Evolutionary conservation across 2,113 vertebrate species (phyloP), one percentile per base, ranked within the genome.

Genomic region (Leptobrachium leishanense): DNA sequence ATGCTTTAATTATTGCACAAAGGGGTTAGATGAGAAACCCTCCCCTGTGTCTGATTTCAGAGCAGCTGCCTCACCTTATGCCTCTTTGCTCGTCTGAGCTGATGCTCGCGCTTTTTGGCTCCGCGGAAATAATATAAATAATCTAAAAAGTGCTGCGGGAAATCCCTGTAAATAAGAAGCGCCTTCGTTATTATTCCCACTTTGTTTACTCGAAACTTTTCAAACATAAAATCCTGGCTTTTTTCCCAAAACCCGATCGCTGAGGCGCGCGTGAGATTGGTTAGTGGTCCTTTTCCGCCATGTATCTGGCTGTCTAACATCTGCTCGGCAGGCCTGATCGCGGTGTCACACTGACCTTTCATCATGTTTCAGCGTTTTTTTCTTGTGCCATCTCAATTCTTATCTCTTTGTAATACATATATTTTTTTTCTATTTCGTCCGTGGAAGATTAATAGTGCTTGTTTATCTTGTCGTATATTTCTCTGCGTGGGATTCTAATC

Each of bases 31-130:
- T 59, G 13, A 59, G 3, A 59, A 59, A 4, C 1, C 46, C 46
- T 8, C 46, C 46, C 46, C 46, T 8, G 46, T 4, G 46, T 1
- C 55, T n/a, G 20, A 2, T 46, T 2, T 54, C 42, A 2, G 6
- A 43, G 39, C 75, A 77, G 75, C 65, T 77, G 75, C 75, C 41
- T 6, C 5, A 10, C 75, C 75, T 55, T 68, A 77, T 77, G 75
- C 15, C 55, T 69, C 54, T 59, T 10, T 43, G 59, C 55, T 4
- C 55, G 13, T 59, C 13, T 12, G 10, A 59, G 13, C 55, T 59
- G 55, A 59, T 12, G 55, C 13, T 12, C 13, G 55, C 55, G 55
- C 10, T 59, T 59, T 66, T 68, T 44, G 50, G 8, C 11, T 68
- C 55, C 68, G 44, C 67, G 39, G 31, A 69, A 59, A 43, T 68